A percentile compares a stretch with the other conserved stretches of the same genome.
Evolutionary conservation across 2,888 invertebrate genomes (phyloP).

Genomic region (Eremobia ochroleuca): DNA sequence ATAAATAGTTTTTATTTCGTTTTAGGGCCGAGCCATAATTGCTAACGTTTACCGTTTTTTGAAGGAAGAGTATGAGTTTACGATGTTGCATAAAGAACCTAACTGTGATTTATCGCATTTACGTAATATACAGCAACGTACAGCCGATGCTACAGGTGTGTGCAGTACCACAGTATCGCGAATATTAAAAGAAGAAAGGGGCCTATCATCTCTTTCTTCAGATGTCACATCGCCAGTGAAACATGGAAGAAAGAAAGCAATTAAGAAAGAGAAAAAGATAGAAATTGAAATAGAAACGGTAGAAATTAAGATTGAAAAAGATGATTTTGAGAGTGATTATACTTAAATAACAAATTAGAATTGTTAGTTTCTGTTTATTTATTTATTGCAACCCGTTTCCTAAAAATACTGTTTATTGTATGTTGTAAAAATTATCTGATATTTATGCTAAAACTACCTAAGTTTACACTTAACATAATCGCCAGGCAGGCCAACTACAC

Average conservation of each 20-base stretch:
- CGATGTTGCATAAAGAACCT: slow-evolving; percentile 1
- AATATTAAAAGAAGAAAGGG: slow-evolving; percentile 8
- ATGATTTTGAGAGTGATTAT: not conserved
- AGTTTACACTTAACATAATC: too few species aligned
- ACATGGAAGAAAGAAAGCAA: not conserved
- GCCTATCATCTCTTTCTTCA: not conserved
- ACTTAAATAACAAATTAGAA: not conserved
- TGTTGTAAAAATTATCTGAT: not conserved
- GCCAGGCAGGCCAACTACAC: not conserved
- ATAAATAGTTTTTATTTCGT: slow-evolving; percentile 5
- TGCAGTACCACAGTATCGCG: not conserved
- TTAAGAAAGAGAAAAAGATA: not conserved
- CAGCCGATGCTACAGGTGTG: slow-evolving; percentile 13
- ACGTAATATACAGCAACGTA: slow-evolving; percentile 5
- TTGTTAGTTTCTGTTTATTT: slow-evolving; percentile 1
- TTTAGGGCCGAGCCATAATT: slow-evolving; percentile 3
- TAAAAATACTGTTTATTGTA: not conserved
- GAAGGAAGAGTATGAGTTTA: slow-evolving; percentile 13
- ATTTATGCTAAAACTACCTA: not conserved
- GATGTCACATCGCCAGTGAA: not conserved
- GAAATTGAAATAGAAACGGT: not conserved
- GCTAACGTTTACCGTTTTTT: slow-evolving; percentile 5
- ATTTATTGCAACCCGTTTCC: not conserved
- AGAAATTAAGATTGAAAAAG: slow-evolving; percentile 2
- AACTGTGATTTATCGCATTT: slow-evolving; percentile 11